Base-by-base conservation (phyloP, 92 coral and sea anemone genomes). In the Zoanthus gigantus region DNA sequence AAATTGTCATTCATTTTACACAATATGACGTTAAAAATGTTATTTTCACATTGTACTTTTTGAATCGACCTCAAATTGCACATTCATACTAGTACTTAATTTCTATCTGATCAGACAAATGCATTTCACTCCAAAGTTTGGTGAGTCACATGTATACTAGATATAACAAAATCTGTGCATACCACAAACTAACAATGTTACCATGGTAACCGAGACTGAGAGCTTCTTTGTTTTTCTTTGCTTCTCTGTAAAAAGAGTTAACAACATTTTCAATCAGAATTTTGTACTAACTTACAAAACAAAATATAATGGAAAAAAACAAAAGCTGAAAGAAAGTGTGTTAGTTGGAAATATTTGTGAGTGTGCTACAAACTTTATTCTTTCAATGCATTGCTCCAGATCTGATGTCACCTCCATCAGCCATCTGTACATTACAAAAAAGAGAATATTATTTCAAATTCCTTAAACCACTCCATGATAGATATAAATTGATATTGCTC, bases 111-210 rank as follows among this genome's bases (percentile, higher is more conserved):
- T 37, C 42, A 37, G 42, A 37, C 42, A 37, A 37, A 37, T 0
- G 42, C 4, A 37, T 37, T 37, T 37, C 42, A 37, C 42, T 37
- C 42, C 42, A 37, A 37, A 37, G 23, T 23, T 23, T 23, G 23
- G 23, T 23, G 23, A 23, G 23, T 23, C 23, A 23, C 23, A 23
- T 23, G 23, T 23, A 14, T 5, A 31, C 10, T 0, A 8, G 13
- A 16, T 31, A 7, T 12, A 74, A 23, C 4, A 7, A n/a, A 37
- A 29, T 17, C 44, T 18, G 18, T 9, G 72, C 93, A 75, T 83
- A 96, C 99, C 99, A 96, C 61, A 96, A 90, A 81, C 90, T 96
- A 7, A 96, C 99, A 7, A 95, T 76, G 73, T 96, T 96, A 45
- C 99, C 99, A 53, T 94, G 92, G 76, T 93, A 96, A 42, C 98